Percentiles rank a stretch among this genome's conserved stretches.
Conservation (phyloP, 1,140 invertebrate species). For the Nymphalis io region DNA sequence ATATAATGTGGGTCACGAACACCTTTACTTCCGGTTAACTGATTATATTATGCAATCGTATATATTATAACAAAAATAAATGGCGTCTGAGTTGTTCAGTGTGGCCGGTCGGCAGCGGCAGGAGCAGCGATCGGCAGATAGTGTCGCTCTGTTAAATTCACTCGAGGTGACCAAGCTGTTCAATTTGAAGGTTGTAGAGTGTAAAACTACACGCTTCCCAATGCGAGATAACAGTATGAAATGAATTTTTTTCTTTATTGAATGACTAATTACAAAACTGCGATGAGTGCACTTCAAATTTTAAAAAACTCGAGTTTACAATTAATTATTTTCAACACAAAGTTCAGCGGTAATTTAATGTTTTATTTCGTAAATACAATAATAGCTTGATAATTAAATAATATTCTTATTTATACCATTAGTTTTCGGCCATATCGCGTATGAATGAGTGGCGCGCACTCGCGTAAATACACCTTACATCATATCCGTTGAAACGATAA, state of each 20-base stretch:
- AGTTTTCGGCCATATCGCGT: not conserved
- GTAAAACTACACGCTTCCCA: too few relatives aligned
- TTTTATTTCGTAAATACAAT: not conserved
- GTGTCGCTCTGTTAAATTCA: not conserved
- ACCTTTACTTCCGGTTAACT: conserved; percentile 5
- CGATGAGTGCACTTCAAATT: too few relatives aligned
- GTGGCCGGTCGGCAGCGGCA: not conserved
- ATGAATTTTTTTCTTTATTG: too few relatives aligned
- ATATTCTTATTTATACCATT: not conserved
- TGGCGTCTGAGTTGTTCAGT: not conserved
- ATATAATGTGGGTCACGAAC: not conserved
- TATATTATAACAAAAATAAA: not conserved
- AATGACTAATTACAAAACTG: too few relatives aligned
- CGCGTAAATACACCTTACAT: conserved; percentile 7
- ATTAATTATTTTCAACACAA: too few relatives aligned
- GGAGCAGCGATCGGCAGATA: conserved; percentile 11
- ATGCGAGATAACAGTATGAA: too few relatives aligned
- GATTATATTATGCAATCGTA: not conserved
- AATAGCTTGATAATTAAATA: not conserved
- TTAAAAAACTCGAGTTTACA: too few relatives aligned
- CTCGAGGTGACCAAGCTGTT: not conserved
- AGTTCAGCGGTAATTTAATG: too few relatives aligned
- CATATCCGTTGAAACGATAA: conserved; percentile 17
- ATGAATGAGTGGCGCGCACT: not conserved
- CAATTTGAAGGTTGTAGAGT: not conserved